Percentiles rank a stretch among this genome's conserved stretches.
These are phyloP conservation scores for Xyrauchen texanus DNA, from an alignment of 2,113 vertebrate genomes.

Conservation along the genomic window DNA sequence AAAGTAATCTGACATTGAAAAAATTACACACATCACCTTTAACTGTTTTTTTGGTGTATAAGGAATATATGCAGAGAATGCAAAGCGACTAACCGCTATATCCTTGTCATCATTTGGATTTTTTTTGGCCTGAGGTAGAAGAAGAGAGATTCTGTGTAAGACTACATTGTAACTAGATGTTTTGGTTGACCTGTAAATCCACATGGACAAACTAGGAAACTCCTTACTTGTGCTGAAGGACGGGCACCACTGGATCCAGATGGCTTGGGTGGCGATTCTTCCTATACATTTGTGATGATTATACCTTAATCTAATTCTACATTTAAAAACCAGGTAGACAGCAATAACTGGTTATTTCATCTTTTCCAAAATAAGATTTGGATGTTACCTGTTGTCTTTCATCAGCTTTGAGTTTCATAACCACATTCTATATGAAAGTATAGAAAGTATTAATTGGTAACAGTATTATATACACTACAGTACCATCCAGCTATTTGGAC, in stretches of 20 bases:
- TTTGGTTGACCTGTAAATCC: not conserved
- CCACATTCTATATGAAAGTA: constrained; percentile 55
- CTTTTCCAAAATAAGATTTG: not conserved
- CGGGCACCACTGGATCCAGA: constrained; percentile 28
- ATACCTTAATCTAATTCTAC: too few species aligned
- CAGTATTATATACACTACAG: too few species aligned
- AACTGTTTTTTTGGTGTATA: too few species aligned
- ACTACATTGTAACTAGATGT: not conserved
- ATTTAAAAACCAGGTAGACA: too few species aligned
- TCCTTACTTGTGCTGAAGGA: constrained; percentile 17
- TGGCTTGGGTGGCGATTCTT: not conserved
- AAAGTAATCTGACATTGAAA: too few species aligned
- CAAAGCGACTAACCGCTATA: constrained; percentile 49
- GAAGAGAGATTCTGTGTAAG: not conserved
- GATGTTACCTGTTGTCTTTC: constrained; percentile 50
- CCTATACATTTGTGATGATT: constrained; percentile 9
- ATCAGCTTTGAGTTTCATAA: constrained; percentile 63
- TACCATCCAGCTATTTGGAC: too few species aligned
- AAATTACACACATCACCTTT: too few species aligned
- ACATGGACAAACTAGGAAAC: not conserved
- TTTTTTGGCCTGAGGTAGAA: not conserved
- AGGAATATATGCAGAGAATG: not conserved
- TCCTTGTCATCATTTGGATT: constrained; percentile 46
- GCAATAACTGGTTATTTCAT: too few species aligned
- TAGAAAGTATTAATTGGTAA: not conserved